Evolutionary conservation across 2,797 vertebrate genomes (phyloP), one percentile per base, ranked within the genome.

Genomic region (Simalia tracyae): DNA sequence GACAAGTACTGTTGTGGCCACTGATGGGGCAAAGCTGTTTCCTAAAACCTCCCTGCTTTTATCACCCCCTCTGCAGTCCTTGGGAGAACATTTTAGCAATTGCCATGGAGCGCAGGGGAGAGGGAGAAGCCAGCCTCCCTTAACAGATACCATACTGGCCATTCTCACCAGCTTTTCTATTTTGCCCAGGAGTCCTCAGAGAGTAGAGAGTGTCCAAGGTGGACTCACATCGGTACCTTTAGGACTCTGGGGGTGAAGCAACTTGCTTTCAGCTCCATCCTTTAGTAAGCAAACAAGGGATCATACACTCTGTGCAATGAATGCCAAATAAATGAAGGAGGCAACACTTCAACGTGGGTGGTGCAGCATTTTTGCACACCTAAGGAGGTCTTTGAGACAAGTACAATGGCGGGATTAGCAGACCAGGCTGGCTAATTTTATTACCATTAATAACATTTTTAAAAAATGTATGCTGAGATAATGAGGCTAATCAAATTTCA

Each of bases 401-500:
- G 97, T 96, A 96, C 94, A 94, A 95, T 94, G 95, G 90, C 95
- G 96, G 91, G 94, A 95, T 95, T 97, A 96, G 96, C 96, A 97
- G 96, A 96, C 96, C 96, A 96, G 96, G 94, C 89, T 94, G 96
- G 96, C 97, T 97, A 96, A 97, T 96, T 97, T 97, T 97, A 97
- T 96, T 97, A 95, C 95, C 94, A 96, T 97, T 97, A 97, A 97
- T 97, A 97, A 97, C 94, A 22, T 97, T 97, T 96, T 90, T 54
- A n/a, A n/a, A 91, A 96, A 68, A 96, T 95, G 95, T 95, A 97
- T 96, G 96, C 95, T 96, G 96, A 97, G 97, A 97, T 97, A 97
- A 97, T 95, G 96, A 95, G 95, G 95, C 96, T 97, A 96, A 97
- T 96, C 94, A 95, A 95, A 96, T 96, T 93, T 95, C 94, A 96